Conservation (phyloP, 1,140 invertebrate genomes). For the Stegodyphus mimosarum region DNA sequence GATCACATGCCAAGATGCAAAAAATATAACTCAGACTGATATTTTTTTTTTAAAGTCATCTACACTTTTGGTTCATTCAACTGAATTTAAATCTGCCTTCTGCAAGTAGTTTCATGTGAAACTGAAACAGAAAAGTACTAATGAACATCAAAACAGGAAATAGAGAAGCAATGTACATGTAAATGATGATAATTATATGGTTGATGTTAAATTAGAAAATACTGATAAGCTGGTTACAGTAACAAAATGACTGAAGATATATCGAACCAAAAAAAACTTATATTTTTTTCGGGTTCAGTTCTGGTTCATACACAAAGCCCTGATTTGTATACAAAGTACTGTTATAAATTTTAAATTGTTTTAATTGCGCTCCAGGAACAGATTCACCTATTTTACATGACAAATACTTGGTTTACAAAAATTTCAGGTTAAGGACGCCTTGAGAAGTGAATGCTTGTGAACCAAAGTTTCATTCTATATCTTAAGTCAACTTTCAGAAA, state of each 20-base stretch:
- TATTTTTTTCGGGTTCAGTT: background rate
- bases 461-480: too few relatives aligned
- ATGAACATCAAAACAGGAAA: background rate
- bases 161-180: background rate
- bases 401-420: too few relatives aligned
- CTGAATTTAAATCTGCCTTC: background rate
- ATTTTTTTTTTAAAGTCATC: background rate
- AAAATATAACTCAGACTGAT: conserved; percentile 13
- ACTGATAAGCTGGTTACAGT: background rate
- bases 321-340: too few relatives aligned
- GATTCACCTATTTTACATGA: too few relatives aligned
- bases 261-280: background rate
- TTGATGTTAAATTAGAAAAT: conserved; percentile 5
- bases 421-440: too few relatives aligned
- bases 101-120: background rate
- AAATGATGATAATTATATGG: conserved; percentile 2
- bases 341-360: too few relatives aligned
- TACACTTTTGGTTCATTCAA: background rate
- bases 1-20: background rate
- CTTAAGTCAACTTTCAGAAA: too few relatives aligned
- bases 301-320: too few relatives aligned
- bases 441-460: too few relatives aligned
- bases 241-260: background rate
- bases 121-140: conserved; percentile 2
- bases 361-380: too few relatives aligned